These are phyloP conservation scores for Xestia ashworthii DNA, from an alignment of 2,888 invertebrate genomes.

Conservation along the genomic window DNA sequence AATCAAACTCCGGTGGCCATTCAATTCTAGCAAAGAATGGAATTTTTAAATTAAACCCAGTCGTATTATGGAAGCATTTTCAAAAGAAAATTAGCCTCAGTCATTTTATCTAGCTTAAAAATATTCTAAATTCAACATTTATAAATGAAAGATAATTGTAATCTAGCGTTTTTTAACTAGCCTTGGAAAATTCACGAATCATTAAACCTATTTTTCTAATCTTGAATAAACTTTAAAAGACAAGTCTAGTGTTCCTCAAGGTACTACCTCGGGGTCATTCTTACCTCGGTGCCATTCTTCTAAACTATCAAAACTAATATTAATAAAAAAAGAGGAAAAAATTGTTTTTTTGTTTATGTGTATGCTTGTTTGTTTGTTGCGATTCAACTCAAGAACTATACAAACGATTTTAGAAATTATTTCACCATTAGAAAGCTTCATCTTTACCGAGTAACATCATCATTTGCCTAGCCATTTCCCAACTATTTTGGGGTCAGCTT, in stretches of 20 bases:
- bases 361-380: too few relatives aligned
- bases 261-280: neutral
- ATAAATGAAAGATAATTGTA: conserved; percentile 12
- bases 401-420: too few relatives aligned
- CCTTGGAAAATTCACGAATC: neutral
- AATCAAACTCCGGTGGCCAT: conserved; percentile 49
- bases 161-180: conserved; percentile 7
- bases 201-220: neutral
- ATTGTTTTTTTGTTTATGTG: too few relatives aligned
- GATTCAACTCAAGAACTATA: too few relatives aligned
- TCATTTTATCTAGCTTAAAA: conserved; percentile 21
- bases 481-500: too few relatives aligned
- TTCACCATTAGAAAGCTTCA: too few relatives aligned
- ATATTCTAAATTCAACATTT: conserved; percentile 20
- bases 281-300: neutral
- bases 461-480: too few relatives aligned
- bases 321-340: too few relatives aligned
- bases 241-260: conserved; percentile 1
- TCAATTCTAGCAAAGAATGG: conserved; percentile 25
- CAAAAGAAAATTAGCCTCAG: conserved; percentile 23
- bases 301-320: too few relatives aligned
- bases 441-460: too few relatives aligned
- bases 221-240: neutral
- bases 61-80: neutral
- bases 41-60: conserved; percentile 44